Evolutionary conservation across 2,113 vertebrate genomes (phyloP), one percentile per base, ranked within the genome.

Genomic region (Chaetorhynchus papuensis): DNA sequence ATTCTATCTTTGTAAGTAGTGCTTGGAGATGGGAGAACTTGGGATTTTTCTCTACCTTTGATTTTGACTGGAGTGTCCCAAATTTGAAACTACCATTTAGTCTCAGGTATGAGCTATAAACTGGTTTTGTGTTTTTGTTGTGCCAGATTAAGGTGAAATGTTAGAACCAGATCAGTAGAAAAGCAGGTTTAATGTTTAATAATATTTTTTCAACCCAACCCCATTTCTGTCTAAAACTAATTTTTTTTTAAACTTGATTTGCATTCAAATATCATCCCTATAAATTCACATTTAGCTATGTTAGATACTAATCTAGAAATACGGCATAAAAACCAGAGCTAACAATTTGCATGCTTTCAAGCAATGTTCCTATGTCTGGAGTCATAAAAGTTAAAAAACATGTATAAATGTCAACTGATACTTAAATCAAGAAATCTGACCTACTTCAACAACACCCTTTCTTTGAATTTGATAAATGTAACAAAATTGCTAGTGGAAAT

Each of bases 261-360:
- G 41, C 39, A 79, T 84, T 94, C 27, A 92, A 49, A 71, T 80
- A 75, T 24, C 22, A 27, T 21, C 44, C 19, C 20, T 53, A 93
- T 84, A 61, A 84, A 78, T 89, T 79, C 53, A 61, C n/a, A 82
- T 89, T 76, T 84, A 53, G 33, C 57, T 87, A 57, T 64, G 47
- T 68, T 82, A 84, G 87, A 61, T 61, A 69, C 53, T 93, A 82
- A 71, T 85, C 65, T 76, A 89, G 64, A 96, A 87, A 71, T 65
- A 94, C 12, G 92, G 65, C 78, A 53, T 82, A 61, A 87, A 95
- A 94, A 19, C 18, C 1, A 9, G 72, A 87, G 61, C 76, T 84
- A 91, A 91, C 24, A 84, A 53, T 89, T 94, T 89, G 89, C 65
- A 93, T 94, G 83, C 84, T 96, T 96, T 94, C 93, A 96, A 94